phyloP scores from a whole-genome alignment of 2,888 invertebrate genomes.

The Thymelicus acteon region DNA sequence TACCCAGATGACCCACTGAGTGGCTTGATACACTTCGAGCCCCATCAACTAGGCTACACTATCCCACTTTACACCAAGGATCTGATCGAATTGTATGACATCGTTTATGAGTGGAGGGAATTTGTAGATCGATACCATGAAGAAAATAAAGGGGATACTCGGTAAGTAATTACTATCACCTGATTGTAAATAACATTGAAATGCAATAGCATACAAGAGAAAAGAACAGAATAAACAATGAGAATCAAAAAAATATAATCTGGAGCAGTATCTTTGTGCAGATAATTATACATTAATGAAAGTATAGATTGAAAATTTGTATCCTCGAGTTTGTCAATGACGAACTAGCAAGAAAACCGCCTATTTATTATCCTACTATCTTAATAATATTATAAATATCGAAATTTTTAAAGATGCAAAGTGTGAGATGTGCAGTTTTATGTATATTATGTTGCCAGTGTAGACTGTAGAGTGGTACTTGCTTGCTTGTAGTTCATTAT shows the following conservation, averaged over 20 bases:
- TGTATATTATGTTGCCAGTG: too few species aligned
- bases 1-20: slow-evolving; percentile 83
- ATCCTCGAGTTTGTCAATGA: too few species aligned
- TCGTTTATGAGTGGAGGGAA: slow-evolving; percentile 84
- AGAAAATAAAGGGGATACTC: slow-evolving; percentile 68
- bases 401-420: too few species aligned
- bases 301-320: too few species aligned
- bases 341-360: too few species aligned
- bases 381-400: too few species aligned
- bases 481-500: too few species aligned
- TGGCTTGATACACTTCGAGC: slow-evolving; percentile 68
- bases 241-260: not conserved
- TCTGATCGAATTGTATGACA: slow-evolving; percentile 81
- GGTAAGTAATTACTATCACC: slow-evolving; percentile 54
- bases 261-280: not conserved
- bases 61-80: slow-evolving; percentile 87
- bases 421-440: too few species aligned
- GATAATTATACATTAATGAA: too few species aligned
- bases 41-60: slow-evolving; percentile 82
- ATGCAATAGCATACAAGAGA: not conserved
- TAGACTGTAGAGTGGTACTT: too few species aligned
- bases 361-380: too few species aligned
- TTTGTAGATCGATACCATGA: slow-evolving; percentile 78
- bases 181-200: not conserved
- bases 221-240: not conserved